Base-by-base conservation (phyloP, 2,888 invertebrate genomes). In the Drosophila mimetica region DNA sequence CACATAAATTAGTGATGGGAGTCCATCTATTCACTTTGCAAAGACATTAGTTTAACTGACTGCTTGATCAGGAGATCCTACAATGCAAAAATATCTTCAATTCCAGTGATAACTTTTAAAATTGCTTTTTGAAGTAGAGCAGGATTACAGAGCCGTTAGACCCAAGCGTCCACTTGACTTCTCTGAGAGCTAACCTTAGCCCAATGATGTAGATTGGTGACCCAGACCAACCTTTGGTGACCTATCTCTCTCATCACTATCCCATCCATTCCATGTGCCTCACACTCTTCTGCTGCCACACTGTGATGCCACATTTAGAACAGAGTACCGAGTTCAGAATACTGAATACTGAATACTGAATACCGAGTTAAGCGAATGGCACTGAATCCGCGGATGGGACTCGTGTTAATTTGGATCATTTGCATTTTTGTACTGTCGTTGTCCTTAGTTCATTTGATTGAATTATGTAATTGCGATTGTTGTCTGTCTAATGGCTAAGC, bases 401-500 rank as follows among this genome's bases (percentile, higher is more conserved):
- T 70, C 64, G 42, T 72, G 69, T 74, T 72, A 51, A 74, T 59
- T 72, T 74, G 37, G 55, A 57, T 74, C 18, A 70, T 73, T 73
- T 69, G 67, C 74, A 57, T 76, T 59, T 55, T 69, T 73, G 70
- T 74, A 63, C 64, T 74, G 72, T 74, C 60, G 63, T 53, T 63
- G 72, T 75, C 51, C 72, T 77, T 69, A 65, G 80, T 82, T 82
- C 69, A 82, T 79, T 86, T 86, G 88, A 87, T 82, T 82, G 82
- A 87, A 73, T 86, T 82, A 77, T 82, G 83, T 81, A 86, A 87
- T 87, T 82, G 82, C 83, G 67, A 64, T 64, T 64, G 64, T 64
- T 64, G 64, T 64, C 64, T 76, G 83, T 87, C 65, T 87, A 83
- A 85, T 79, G 77, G 75, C 72, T 75, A 71, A 81, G 76, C 76